These are phyloP conservation scores for Camptogramma bilineatum DNA, from an alignment of 2,888 invertebrate species.

Conservation along the genomic window DNA sequence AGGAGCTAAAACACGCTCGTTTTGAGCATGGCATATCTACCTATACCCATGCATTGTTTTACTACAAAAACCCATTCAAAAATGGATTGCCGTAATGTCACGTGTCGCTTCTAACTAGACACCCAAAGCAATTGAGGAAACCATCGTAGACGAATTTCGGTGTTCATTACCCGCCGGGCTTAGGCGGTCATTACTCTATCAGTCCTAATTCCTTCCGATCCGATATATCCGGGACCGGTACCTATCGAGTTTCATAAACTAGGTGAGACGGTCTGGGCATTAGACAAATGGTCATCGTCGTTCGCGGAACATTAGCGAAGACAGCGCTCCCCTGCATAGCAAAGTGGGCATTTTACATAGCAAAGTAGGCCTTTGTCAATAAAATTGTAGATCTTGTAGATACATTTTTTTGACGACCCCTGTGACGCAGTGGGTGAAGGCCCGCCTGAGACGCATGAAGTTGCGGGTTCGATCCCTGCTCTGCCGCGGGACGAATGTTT, in stretches of 20 bases:
- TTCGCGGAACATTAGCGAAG: background rate
- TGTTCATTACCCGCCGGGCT: constrained; percentile 49
- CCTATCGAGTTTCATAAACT: constrained; percentile 36
- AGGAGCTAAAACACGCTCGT: too few relatives aligned
- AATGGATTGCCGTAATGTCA: constrained; percentile 9
- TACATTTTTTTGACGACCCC: too few relatives aligned
- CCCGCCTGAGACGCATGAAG: too few relatives aligned
- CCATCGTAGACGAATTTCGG: constrained; percentile 40
- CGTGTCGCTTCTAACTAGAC: constrained; percentile 2
- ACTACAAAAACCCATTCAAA: constrained; percentile 1
- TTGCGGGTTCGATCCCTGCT: too few relatives aligned
- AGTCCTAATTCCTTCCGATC: constrained; percentile 43
- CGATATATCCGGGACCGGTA: constrained; percentile 35
- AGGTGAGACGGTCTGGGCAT: constrained; percentile 11
- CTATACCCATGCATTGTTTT: background rate
- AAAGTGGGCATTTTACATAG: too few relatives aligned
- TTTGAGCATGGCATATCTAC: too few relatives aligned
- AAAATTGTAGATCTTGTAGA: too few relatives aligned
- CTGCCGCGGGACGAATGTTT: too few relatives aligned
- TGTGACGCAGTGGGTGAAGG: too few relatives aligned
- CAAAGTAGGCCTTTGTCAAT: too few relatives aligned
- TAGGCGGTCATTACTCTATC: constrained; percentile 44
- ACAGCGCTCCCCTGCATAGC: background rate
- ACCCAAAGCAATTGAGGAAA: constrained; percentile 34
- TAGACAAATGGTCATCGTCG: constrained; percentile 5